phyloP scores from a whole-genome alignment of 2,113 vertebrate species.

The Boulengerochromis microlepis region DNA sequence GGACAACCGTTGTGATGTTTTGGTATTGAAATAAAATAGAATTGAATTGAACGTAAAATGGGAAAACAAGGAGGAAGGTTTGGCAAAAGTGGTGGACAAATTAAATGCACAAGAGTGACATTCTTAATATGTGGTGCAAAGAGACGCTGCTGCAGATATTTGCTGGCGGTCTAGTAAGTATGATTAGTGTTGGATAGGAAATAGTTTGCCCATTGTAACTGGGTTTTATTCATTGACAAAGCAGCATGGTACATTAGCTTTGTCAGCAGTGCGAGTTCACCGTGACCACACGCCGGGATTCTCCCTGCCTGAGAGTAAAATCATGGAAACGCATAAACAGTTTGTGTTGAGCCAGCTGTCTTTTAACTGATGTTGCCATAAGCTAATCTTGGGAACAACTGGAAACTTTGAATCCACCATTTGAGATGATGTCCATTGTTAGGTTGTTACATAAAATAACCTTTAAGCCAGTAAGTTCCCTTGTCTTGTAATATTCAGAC shows the following conservation, averaged over 20 bases:
- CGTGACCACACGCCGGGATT: neutral
- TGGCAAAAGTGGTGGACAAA: neutral
- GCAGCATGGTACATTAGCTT: neutral
- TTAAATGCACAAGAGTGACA: neutral
- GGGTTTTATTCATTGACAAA: neutral
- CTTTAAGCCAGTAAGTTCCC: neutral
- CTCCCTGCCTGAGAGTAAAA: neutral
- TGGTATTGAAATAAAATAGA: neutral
- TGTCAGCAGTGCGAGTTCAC: neutral
- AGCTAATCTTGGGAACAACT: neutral
- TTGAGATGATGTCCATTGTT: neutral
- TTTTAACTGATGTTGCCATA: neutral
- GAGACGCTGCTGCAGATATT: neutral
- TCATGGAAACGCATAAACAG: neutral
- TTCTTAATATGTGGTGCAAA: neutral
- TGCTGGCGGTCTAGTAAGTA: neutral
- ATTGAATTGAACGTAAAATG: neutral
- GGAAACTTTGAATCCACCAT: neutral
- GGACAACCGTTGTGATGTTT: neutral
- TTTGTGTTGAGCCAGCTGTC: neutral
- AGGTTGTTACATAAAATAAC: neutral
- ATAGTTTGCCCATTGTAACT: neutral
- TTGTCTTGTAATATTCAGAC: neutral
- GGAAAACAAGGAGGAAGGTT: neutral
- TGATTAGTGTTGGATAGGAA: neutral